These are phyloP conservation scores for Papilio protenor DNA, from an alignment of 2,888 invertebrate species.

Conservation along the genomic window DNA sequence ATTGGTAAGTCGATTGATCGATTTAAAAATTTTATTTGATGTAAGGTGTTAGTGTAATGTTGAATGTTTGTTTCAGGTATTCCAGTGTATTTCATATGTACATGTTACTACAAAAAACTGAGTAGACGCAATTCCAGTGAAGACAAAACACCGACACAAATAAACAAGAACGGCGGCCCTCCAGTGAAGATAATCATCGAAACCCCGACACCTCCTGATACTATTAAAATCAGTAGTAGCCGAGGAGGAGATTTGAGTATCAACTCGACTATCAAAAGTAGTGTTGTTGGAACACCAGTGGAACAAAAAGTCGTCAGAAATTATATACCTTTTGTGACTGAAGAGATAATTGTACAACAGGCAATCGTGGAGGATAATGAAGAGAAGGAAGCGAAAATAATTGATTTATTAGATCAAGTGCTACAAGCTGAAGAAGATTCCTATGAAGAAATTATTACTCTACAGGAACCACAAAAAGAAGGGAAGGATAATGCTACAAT, in stretches of 20 bases:
- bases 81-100: slow-evolving; percentile 70
- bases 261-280: slow-evolving; percentile 43
- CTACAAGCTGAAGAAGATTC: slow-evolving; percentile 79
- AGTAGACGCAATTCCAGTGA: slow-evolving; percentile 53
- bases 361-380: slow-evolving; percentile 70
- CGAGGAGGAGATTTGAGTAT: slow-evolving; percentile 54
- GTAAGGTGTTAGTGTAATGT: background rate
- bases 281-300: slow-evolving; percentile 51
- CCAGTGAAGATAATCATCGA: slow-evolving; percentile 75
- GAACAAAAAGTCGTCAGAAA: slow-evolving; percentile 54
- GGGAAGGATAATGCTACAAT: slow-evolving; percentile 51
- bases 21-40: background rate
- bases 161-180: slow-evolving; percentile 66
- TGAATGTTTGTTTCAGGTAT: slow-evolving; percentile 64
- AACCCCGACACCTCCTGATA: slow-evolving; percentile 74
- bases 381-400: slow-evolving; percentile 80
- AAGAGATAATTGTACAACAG: slow-evolving; percentile 66
- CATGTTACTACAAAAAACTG: slow-evolving; percentile 65
- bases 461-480: slow-evolving; percentile 64
- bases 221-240: slow-evolving; percentile 61
- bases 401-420: slow-evolving; percentile 78
- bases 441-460: slow-evolving; percentile 68
- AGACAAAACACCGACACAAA: slow-evolving; percentile 56
- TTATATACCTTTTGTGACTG: slow-evolving; percentile 56
- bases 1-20: slow-evolving; percentile 85